A percentile compares a stretch with the other conserved stretches of the same genome.
Conservation (phyloP, 2,113 vertebrate genomes). For the Triplophysa tibetana region DNA sequence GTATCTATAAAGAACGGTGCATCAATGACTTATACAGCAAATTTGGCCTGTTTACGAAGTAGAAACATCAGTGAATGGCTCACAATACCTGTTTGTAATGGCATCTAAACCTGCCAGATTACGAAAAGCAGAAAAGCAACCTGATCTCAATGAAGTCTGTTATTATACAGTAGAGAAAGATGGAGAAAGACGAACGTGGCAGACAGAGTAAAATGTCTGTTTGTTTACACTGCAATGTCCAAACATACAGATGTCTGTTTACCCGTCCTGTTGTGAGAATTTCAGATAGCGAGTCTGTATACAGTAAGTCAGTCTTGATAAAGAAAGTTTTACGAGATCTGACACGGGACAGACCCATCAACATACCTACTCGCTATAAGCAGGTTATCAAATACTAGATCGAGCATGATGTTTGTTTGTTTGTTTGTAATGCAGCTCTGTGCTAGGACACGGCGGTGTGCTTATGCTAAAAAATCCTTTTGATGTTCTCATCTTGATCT, state of each 20-base stretch:
- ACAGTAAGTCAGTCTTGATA: conserved; percentile 56
- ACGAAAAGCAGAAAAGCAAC: no score
- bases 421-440: conserved; percentile 34
- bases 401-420: conserved; percentile 33
- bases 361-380: conserved; percentile 63
- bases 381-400: conserved; percentile 58
- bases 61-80: background rate
- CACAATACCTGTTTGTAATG: no score
- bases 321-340: conserved; percentile 58
- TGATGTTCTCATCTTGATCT: background rate
- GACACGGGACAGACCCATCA: conserved; percentile 59
- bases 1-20: no score
- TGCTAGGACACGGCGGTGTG: background rate
- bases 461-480: background rate
- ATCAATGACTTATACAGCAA: no score
- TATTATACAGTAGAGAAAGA: background rate
- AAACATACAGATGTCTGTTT: conserved; percentile 66
- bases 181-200: background rate
- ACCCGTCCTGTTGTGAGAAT: conserved; percentile 67
- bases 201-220: background rate
- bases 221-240: background rate
- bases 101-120: no score
- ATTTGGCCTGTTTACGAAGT: no score
- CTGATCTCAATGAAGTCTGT: background rate
- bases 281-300: conserved; percentile 73